Evolutionary conservation across 1,140 invertebrate genomes (phyloP), one percentile per base, ranked within the genome.

Genomic region (Stegodyphus dumicola): DNA sequence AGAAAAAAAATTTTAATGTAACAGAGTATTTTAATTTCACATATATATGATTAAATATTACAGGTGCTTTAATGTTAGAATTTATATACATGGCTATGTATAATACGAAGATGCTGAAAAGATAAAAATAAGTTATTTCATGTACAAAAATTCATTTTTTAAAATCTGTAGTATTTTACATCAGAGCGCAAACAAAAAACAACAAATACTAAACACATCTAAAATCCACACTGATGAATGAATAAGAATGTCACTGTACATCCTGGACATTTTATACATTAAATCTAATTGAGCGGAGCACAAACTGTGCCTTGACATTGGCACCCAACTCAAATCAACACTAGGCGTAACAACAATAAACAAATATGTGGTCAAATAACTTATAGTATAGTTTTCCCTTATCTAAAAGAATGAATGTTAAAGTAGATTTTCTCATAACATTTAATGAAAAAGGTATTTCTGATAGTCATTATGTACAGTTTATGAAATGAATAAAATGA

Each of bases 231-330:
- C 77, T 64, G 64, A 66, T 75, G 33, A 75, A 18, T 64, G 11
- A 18, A 64, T 53, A 69, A 53, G 48, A 13, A 15, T 52, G 53
- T 64, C 13, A 48, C 51, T 79, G 75, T 54, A 66, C 75, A 49
- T 60, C 9, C 1, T 60, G 15, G 15, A 64, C 64, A 77, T 7
- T n/a, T 51, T 51, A 60, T 70, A 51, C 54, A 49, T 53, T 54
- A 69, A 79, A 11, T 9, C 51, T 54, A 70, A 81, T 81, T 81
- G 78, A 81, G 78, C 78, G 52, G 53, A 81, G 54, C 78, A 73
- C 78, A 73, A 33, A 49, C 5, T 49, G 51, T 56, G 65, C 51
- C 51, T 81, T 71, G 18, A 18, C 13, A 54, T 84, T 84, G 65
- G 60, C 54, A 84, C 67, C 64, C 52, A 73, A 73, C 53, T 53